Base-by-base conservation (phyloP, 1,140 invertebrate genomes). In the Lutraria rhynchaena region DNA sequence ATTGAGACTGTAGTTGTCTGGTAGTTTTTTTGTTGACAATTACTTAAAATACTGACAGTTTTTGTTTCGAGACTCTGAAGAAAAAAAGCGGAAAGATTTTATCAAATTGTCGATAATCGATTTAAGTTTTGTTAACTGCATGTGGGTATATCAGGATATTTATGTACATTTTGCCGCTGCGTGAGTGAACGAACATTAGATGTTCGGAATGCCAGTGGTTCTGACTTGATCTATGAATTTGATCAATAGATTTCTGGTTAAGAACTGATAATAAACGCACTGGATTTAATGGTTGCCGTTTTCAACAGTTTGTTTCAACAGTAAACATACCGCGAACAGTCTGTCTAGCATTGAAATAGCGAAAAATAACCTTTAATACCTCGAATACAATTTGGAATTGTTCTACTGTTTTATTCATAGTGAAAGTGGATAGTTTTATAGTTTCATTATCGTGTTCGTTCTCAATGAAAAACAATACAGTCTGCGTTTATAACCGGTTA, bases 111-210 rank as follows among this genome's bases (percentile, higher is more conserved):
- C 63, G 63, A 67, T 67, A 67, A 67, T 37, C 44, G 63, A 67
- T 67, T 67, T 37, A 41, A 67, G 44, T 67, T 67, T 67, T 24
- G 63, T 67, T 46, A 67, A 67, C 63, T 67, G 63, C 63, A 67
- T 67, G 63, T 46, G 63, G 41, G 35, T 17, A 67, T 37, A 67
- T 67, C 5, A 24, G 49, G 63, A 67, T 65, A 41, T 41, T 5
- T 65, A 65, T 19, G 4, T 24, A 27, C 17, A 11, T 31, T 11
- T 49, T 44, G 63, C 41, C 63, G 63, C 44, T 67, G 4, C 22
- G 41, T 22, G 44, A 22, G 41, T 67, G 37, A 15, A 44, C n/a
- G 1, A 15, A 41, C 17, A 4, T 31, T 11, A 27, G 41, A 41
- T 41, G 63, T 24, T 67, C 22, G 44, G 22, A 41, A 46, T 46